A percentile compares a stretch with the other conserved stretches of the same genome.
These are phyloP conservation scores for Physocephala rufipes DNA, from an alignment of 2,888 invertebrate species.

Conservation along the genomic window DNA sequence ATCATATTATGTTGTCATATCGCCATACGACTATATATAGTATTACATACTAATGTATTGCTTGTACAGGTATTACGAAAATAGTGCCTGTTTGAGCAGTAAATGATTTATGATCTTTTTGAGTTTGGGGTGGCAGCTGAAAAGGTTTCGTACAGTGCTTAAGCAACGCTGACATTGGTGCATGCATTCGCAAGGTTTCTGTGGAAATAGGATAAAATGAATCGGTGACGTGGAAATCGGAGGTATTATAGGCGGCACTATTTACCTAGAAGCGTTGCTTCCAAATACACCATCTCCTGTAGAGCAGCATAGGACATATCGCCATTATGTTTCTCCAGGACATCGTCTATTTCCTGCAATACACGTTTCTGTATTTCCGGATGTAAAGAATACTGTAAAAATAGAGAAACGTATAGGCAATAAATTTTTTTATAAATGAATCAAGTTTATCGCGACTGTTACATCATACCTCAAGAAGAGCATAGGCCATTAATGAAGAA, in stretches of 20 bases:
- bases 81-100: conserved; percentile 47
- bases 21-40: neutral
- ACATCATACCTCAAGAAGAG: conserved; percentile 51
- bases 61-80: conserved; percentile 54
- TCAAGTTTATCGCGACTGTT: neutral
- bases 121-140: conserved; percentile 47
- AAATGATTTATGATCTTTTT: conserved; percentile 13
- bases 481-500: conserved; percentile 54
- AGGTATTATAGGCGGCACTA: neutral
- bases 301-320: conserved; percentile 47
- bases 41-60: conserved; percentile 55
- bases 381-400: conserved; percentile 45
- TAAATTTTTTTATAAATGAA: neutral
- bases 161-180: conserved; percentile 54
- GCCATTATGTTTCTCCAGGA: conserved; percentile 45
- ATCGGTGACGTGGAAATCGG: neutral
- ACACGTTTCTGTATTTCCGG: conserved; percentile 47
- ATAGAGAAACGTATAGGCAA: neutral
- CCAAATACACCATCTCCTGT: conserved; percentile 50
- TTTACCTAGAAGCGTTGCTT: conserved; percentile 51
- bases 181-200: conserved; percentile 56
- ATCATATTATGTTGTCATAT: neutral
- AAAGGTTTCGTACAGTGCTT: conserved; percentile 55
- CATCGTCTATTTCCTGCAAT: conserved; percentile 50
- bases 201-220: neutral